Conservation (phyloP, 1,140 invertebrate genomes). For the Cherax destructor region DNA sequence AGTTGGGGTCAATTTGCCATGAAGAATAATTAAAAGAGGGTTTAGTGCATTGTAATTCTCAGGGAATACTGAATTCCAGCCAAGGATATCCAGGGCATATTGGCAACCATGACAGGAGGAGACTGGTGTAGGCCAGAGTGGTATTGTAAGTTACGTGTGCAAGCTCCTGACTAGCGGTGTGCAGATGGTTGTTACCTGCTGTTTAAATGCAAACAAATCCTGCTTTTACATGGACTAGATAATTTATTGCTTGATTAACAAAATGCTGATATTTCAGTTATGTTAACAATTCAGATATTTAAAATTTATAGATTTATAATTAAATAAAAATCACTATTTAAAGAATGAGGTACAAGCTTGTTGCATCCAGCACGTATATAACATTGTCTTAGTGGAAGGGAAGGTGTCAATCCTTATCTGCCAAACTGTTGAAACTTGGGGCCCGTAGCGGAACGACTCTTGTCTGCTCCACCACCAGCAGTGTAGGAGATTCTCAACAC, state of each 20-base stretch:
- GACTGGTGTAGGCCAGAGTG: conserved; percentile 10
- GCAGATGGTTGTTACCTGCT: conserved; percentile 31
- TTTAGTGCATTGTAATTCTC: conserved; percentile 17
- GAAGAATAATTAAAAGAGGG: neutral
- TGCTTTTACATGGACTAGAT: conserved; percentile 36
- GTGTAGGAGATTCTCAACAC: neutral
- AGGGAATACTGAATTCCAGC: conserved; percentile 15
- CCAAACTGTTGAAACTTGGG: conserved; percentile 11
- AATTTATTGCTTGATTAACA: conserved; percentile 38
- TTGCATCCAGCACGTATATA: conserved; percentile 22
- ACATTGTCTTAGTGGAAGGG: conserved; percentile 29
- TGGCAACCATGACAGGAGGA: neutral
- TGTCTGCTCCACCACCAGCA: neutral
- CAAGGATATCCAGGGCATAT: neutral
- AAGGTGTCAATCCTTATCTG: conserved; percentile 15
- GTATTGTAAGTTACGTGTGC: neutral
- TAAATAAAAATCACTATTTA: conserved; percentile 9
- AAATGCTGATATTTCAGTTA: conserved; percentile 29
- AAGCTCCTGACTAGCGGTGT: conserved; percentile 29
- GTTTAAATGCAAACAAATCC: conserved; percentile 38
- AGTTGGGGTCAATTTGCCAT: conserved; percentile 7
- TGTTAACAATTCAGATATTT: conserved; percentile 30
- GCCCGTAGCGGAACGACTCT: neutral
- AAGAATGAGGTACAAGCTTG: neutral
- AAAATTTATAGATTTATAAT: conserved; percentile 12